Evolutionary conservation across 2,113 vertebrate genomes (phyloP), one percentile per base, ranked within the genome.

Genomic region (Otis tarda): DNA sequence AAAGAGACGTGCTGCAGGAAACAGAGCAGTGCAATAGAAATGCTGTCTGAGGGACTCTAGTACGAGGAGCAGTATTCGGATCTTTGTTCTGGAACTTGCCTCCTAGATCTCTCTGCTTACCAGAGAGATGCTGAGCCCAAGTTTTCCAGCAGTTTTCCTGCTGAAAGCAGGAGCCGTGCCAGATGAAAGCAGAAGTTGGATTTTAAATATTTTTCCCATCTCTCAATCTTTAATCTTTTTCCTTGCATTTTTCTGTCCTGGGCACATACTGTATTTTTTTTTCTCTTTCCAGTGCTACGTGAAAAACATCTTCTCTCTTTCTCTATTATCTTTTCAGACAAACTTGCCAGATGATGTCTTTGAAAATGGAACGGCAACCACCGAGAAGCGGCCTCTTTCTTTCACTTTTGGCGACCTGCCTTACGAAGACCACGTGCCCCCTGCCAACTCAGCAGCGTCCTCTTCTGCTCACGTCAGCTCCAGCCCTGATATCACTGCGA

Each of bases 331-430:
- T 95, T 97, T 96, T 20, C 97, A 99, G 99, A 98, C 99, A 0
- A 98, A 99, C 69, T 97, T 99, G 73, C 98, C 98, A 3, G 99
- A 99, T 41, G 99, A 99, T 4, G 97, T 99, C 87, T 99, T 99
- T 69, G 99, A 99, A 85, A 98, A 98, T 0, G 98, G 98, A 9
- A 97, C 97, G 8, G 98, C 93, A 1, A 92, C 98, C 12, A 93
- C 98, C 0, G 99, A 99, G 92, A 99, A 99, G 96, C 98, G 98
- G 52, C 98, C 99, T 21, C 97, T 99, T 56, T 99, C 99, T 25
- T 98, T 99, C 97, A 99, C 98, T 97, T 99, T 99, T 95, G 98
- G 97, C 0, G 98, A 99, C 94, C 98, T 98, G 69, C 97, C 97
- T 68, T 97, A 97, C 0, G 98, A 98, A 53, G 98, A 98, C 16